A percentile compares a stretch with the other conserved stretches of the same genome.
Conservation (phyloP, 2,888 invertebrate species). For the Pecten maximus region DNA sequence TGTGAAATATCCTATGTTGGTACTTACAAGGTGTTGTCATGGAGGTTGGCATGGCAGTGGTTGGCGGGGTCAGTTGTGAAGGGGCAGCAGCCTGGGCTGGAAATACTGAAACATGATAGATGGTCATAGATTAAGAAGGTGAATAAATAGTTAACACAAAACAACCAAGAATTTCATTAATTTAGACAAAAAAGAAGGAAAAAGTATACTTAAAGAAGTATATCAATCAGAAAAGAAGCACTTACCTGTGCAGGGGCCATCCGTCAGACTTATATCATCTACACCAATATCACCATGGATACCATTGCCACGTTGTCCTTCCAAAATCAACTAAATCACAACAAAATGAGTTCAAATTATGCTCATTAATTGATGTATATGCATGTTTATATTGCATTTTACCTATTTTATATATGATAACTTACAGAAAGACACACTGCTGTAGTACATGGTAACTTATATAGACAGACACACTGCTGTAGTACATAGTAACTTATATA, state of each 20-base stretch:
- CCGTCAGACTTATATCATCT: constrained; percentile 72
- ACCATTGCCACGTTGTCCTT: constrained; percentile 67
- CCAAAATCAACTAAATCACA: constrained; percentile 67
- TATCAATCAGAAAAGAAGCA: background rate
- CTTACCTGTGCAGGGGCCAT: constrained; percentile 65
- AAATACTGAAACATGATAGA: constrained; percentile 48
- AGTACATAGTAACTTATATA: too few relatives aligned
- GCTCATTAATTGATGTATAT: too few relatives aligned
- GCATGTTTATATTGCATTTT: too few relatives aligned
- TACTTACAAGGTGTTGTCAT: constrained; percentile 51
- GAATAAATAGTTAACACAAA: background rate
- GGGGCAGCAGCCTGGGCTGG: constrained; percentile 51
- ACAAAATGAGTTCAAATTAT: background rate
- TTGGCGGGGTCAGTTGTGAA: constrained; percentile 42
- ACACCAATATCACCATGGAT: constrained; percentile 71
- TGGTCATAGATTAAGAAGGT: background rate
- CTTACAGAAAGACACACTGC: too few relatives aligned
- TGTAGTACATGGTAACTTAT: too few relatives aligned
- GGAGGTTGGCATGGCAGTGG: constrained; percentile 45
- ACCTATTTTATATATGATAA: too few relatives aligned
- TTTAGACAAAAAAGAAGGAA: too few relatives aligned
- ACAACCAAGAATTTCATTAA: background rate
- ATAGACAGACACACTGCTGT: too few relatives aligned
- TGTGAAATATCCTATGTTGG: background rate
- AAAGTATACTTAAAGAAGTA: background rate